Percentiles rank a stretch among this genome's conserved stretches.
phyloP scores from a whole-genome alignment of 2,113 vertebrate species.

The Amia ocellicauda region DNA sequence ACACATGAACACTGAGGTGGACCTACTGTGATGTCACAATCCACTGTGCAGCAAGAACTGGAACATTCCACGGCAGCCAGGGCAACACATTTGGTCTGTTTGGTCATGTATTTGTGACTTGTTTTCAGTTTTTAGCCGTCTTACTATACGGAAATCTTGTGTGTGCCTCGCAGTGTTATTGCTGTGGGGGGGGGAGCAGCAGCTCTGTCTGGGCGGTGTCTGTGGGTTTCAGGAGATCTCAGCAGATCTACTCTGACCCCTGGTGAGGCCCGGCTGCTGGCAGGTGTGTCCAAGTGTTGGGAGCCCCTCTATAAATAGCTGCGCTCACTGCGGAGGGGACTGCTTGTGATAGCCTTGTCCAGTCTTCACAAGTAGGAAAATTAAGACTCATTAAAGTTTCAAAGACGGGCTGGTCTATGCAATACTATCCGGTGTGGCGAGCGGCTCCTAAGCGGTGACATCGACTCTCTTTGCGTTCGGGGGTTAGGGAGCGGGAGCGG shows the following conservation, averaged over 20 bases:
- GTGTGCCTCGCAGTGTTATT: too few species aligned
- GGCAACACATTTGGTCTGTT: too few species aligned
- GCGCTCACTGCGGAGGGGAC: slow-evolving; percentile 27
- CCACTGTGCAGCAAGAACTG: too few species aligned
- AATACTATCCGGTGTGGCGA: neutral
- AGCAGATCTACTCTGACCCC: too few species aligned
- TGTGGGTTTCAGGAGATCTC: neutral
- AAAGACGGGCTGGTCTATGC: slow-evolving; percentile 5
- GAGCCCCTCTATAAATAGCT: slow-evolving; percentile 31
- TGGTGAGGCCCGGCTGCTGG: neutral
- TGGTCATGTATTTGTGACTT: too few species aligned
- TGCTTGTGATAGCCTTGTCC: slow-evolving; percentile 13
- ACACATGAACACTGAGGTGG: too few species aligned
- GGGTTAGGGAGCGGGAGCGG: slow-evolving; percentile 15
- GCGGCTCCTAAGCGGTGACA: neutral
- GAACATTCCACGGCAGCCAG: too few species aligned
- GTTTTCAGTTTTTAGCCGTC: too few species aligned
- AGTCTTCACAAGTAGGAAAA: slow-evolving; percentile 20
- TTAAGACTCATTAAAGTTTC: slow-evolving; percentile 39
- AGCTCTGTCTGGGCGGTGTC: neutral
- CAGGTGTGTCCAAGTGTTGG: slow-evolving; percentile 7
- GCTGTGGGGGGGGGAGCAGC: too few species aligned
- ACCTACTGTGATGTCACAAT: too few species aligned
- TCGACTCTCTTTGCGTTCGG: neutral
- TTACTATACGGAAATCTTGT: too few species aligned